A percentile compares a stretch with the other conserved stretches of the same genome.
Conservation (phyloP, 2,797 vertebrate genomes). For the Mallotus villosus region DNA sequence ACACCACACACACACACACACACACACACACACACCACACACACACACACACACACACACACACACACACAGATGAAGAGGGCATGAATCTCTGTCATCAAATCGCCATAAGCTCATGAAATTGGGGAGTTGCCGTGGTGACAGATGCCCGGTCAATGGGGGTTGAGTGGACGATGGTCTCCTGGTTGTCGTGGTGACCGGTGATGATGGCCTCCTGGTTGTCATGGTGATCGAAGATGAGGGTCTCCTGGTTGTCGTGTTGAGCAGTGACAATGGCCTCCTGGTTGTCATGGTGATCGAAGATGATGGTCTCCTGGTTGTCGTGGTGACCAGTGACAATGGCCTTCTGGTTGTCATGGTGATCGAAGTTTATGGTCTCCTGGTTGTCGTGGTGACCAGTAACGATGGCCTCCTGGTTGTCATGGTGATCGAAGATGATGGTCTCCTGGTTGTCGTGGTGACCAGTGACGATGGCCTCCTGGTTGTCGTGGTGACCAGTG, state of each 20-base stretch:
- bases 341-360: too few relatives aligned
- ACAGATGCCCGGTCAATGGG: slow-evolving; percentile 36
- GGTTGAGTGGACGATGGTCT: slow-evolving; percentile 17
- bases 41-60: not conserved
- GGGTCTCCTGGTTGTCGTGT: too few relatives aligned
- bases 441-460: too few relatives aligned
- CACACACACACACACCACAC: not conserved
- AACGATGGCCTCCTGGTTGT: too few relatives aligned
- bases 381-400: slow-evolving; percentile 26
- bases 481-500: not conserved
- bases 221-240: too few relatives aligned
- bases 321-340: too few relatives aligned
- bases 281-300: too few relatives aligned
- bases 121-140: slow-evolving; percentile 48
- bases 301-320: too few relatives aligned
- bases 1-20: not conserved
- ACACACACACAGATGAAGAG: not conserved
- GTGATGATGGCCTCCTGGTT: too few relatives aligned
- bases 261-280: too few relatives aligned
- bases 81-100: slow-evolving; percentile 34
- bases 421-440: too few relatives aligned
- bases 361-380: slow-evolving; percentile 24
- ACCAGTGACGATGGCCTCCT: too few relatives aligned
- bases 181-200: not conserved
- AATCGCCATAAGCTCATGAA: slow-evolving; percentile 58